These are phyloP conservation scores for Amblyornis subalaris DNA, from an alignment of 2,113 vertebrate species.

Conservation along the genomic window DNA sequence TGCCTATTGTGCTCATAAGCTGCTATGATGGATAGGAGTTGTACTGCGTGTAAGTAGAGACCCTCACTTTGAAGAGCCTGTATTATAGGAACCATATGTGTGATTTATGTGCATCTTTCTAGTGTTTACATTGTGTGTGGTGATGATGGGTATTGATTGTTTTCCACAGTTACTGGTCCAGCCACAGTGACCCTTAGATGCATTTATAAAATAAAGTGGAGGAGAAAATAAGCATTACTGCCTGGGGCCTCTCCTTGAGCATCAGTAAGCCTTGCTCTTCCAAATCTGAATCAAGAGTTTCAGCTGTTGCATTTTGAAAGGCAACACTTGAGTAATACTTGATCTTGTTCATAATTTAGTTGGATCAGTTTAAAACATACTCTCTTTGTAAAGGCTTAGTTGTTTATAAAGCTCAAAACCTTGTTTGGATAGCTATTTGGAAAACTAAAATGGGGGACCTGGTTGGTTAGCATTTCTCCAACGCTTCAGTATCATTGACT, in stretches of 20 bases:
- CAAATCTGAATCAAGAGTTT: background rate
- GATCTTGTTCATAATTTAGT: background rate
- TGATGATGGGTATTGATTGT: background rate
- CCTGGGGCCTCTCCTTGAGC: background rate
- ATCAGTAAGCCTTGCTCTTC: background rate
- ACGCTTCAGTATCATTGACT: constrained; percentile 2
- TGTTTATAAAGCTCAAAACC: background rate
- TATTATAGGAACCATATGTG: background rate
- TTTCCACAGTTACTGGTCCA: background rate
- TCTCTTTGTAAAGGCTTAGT: background rate
- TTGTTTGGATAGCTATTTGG: background rate
- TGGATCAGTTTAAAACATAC: background rate
- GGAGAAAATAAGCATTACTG: background rate
- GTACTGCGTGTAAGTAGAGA: background rate
- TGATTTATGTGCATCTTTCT: background rate
- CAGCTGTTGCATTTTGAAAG: background rate
- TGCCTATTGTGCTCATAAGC: background rate
- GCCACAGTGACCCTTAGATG: background rate
- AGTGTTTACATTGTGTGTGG: background rate
- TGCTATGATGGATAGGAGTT: background rate
- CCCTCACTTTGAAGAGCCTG: background rate
- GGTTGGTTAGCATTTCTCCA: background rate
- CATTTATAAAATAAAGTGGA: background rate
- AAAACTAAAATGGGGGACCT: background rate
- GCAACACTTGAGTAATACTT: background rate